Evolutionary conservation across 2,113 vertebrate genomes (phyloP), one percentile per base, ranked within the genome.

Genomic region (Menidia beryllina): DNA sequence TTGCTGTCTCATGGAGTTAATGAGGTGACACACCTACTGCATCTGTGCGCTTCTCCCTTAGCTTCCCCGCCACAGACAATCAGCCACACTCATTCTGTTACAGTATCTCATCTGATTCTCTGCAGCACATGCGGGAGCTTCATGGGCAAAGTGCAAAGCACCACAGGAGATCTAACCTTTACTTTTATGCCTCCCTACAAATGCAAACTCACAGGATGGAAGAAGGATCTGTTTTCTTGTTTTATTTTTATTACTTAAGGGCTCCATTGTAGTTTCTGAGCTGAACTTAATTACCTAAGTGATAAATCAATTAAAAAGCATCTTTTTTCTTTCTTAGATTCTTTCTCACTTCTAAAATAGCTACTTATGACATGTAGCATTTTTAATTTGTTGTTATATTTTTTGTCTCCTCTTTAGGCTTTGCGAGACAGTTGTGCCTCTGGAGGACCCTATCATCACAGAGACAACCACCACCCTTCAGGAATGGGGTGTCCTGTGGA

Each of bases 401-500:
- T 34, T 63, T 20, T 69, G 2, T 62, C 74, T 36, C 56, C 75
- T 94, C 80, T 21, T 39, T 45, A 92, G 97, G 91, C 93, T 97
- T 79, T 98, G 96, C 82, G 97, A 98, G 95, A 98, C 96, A 6
- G 96, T 97, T 69, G 96, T 96, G 81, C 97, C 97, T 3, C 94
- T 98, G 2, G 97, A 99, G 94, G 97, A 98, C 89, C 96, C 95
- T 52, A 95, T 98, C 50, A 96, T 98, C 89, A 98, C 96, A 62
- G 97, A 99, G 90, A 97, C 97, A 83, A 98, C 97, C 87, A 91
- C 95, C 27, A 98, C 97, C 0, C 93, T 99, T 68, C 97, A 98
- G 90, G 97, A 99, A 94, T 99, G 97, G 97, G 94, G 96, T 0
- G 90, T 96, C 67, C 87, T 99, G 64, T 98, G 97, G 97, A 99